Percentiles rank a stretch among this genome's conserved stretches.
These are phyloP conservation scores for Bilobella aurantiaca DNA, from an alignment of 1,140 invertebrate species.

Conservation along the genomic window DNA sequence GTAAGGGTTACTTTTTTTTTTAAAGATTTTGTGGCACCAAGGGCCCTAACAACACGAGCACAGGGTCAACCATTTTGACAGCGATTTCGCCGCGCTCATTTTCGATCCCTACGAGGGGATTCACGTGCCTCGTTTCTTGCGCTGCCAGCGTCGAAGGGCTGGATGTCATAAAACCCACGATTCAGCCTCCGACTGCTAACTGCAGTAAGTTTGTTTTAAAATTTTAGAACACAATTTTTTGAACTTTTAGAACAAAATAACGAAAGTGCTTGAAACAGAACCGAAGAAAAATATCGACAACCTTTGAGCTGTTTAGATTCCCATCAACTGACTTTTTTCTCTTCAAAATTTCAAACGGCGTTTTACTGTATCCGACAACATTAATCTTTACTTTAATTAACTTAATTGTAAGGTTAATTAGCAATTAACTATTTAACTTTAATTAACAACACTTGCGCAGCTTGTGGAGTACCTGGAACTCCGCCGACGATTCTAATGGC, in stretches of 20 bases:
- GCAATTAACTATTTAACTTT: too few species aligned
- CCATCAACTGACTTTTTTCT: too few species aligned
- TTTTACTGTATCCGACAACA: too few species aligned
- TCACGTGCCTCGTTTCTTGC: conserved; percentile 19
- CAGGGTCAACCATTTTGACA: conserved; percentile 6
- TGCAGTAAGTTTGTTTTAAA: conserved; percentile 22
- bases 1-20: neutral
- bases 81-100: conserved; percentile 1
- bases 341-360: too few species aligned
- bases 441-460: too few species aligned
- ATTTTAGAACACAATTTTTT: too few species aligned
- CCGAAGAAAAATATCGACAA: too few species aligned
- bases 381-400: too few species aligned
- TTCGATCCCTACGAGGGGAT: conserved; percentile 6
- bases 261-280: too few species aligned
- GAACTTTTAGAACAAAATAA: too few species aligned
- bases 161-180: neutral
- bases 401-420: too few species aligned
- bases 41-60: conserved; percentile 13
- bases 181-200: conserved; percentile 11
- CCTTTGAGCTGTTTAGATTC: too few species aligned
- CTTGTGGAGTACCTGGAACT: conserved; percentile 24
- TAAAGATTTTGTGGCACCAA: conserved; percentile 22
- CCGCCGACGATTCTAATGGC: neutral
- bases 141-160: neutral